Conservation (phyloP, 1,140 invertebrate species). For the Araneus ventricosus region DNA sequence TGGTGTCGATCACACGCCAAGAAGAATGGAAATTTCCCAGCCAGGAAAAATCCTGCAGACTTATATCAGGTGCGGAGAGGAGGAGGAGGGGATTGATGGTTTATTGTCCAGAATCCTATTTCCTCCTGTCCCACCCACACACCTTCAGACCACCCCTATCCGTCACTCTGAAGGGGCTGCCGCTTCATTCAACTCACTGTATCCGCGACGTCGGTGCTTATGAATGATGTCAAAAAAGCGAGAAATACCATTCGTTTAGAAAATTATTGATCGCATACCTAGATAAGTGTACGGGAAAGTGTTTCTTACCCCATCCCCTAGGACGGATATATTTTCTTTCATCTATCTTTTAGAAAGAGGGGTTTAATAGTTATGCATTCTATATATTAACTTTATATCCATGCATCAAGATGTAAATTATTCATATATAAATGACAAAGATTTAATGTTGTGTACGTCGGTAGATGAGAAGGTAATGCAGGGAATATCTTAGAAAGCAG, state of each 20-base stretch:
- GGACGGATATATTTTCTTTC: background rate
- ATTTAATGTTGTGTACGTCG: too few relatives aligned
- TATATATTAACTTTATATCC: too few relatives aligned
- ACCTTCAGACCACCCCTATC: constrained; percentile 8
- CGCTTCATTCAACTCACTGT: constrained; percentile 29
- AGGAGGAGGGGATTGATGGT: constrained; percentile 39
- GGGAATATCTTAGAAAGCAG: too few relatives aligned
- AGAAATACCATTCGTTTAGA: constrained; percentile 55
- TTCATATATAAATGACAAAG: too few relatives aligned
- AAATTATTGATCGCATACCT: constrained; percentile 56
- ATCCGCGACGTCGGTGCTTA: constrained; percentile 37
- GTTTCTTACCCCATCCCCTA: background rate
- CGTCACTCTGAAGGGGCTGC: constrained; percentile 49
- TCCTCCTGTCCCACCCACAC: constrained; percentile 48
- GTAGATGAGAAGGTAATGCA: too few relatives aligned
- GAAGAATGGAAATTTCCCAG: constrained; percentile 58
- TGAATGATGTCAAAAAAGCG: constrained; percentile 42
- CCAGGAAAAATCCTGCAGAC: constrained; percentile 36
- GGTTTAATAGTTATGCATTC: background rate
- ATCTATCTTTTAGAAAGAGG: background rate
- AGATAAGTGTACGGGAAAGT: background rate
- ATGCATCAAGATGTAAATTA: too few relatives aligned
- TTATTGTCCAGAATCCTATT: constrained; percentile 70
- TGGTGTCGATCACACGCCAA: constrained; percentile 58
- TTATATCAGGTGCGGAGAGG: constrained; percentile 18